Evolutionary conservation across 2,797 vertebrate species (phyloP).

Genomic region (Mus minutoides): DNA sequence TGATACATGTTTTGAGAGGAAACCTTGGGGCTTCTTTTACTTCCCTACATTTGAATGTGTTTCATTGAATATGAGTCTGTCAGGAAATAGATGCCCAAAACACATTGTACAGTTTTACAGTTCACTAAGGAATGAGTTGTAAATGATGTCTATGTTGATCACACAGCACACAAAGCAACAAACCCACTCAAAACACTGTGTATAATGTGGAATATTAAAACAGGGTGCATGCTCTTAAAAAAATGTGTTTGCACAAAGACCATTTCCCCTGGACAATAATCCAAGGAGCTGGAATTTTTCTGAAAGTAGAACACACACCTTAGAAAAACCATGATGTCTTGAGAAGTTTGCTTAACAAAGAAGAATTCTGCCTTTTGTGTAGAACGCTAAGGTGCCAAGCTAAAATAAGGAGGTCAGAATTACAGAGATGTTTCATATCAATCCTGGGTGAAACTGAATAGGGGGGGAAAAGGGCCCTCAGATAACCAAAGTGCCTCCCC

Average conservation of each 20-base stretch:
- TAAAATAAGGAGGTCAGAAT: not conserved
- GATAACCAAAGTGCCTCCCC: not conserved
- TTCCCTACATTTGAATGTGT: not conserved
- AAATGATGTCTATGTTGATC: not conserved
- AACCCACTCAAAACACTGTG: not conserved
- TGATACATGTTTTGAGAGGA: not conserved
- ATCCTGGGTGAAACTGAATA: not conserved
- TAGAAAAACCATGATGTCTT: constrained; percentile 1
- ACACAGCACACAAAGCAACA: not conserved
- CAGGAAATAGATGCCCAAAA: constrained; percentile 16
- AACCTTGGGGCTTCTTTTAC: not conserved
- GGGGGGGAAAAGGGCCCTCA: not conserved
- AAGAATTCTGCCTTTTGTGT: not conserved
- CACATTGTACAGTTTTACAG: not conserved
- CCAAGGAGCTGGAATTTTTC: not conserved
- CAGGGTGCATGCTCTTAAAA: not conserved
- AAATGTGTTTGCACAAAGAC: not conserved
- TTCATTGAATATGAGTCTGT: not conserved
- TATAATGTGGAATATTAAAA: not conserved
- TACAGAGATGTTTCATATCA: not conserved
- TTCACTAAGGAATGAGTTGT: not conserved
- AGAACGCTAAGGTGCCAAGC: not conserved
- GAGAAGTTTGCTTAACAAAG: not conserved
- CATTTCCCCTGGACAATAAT: not conserved
- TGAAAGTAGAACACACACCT: not conserved